These are phyloP conservation scores for Phengaris arion DNA, from an alignment of 2,888 invertebrate species.

Conservation along the genomic window DNA sequence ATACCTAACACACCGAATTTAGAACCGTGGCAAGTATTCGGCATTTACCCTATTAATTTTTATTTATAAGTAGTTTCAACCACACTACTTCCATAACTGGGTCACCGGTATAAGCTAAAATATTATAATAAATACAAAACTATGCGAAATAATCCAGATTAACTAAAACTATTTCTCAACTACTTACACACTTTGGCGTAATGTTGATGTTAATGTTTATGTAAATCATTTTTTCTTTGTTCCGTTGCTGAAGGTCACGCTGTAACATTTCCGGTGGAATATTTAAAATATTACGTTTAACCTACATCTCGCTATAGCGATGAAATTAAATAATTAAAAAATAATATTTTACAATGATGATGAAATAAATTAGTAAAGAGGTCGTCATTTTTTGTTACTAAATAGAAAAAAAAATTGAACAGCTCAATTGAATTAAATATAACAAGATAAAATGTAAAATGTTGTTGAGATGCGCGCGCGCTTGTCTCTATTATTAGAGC, in stretches of 20 bases:
- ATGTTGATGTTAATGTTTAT: constrained; percentile 7
- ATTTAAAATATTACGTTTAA: background rate
- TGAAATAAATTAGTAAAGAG: background rate
- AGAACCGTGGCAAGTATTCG: too few relatives aligned
- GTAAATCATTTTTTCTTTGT: background rate
- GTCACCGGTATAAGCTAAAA: background rate
- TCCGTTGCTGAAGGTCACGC: background rate
- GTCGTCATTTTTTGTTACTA: background rate
- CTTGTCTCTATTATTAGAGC: too few relatives aligned
- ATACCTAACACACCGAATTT: too few relatives aligned
- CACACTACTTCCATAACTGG: too few relatives aligned
- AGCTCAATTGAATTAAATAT: too few relatives aligned
- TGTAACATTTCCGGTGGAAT: background rate
- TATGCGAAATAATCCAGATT: background rate
- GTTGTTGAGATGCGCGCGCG: too few relatives aligned
- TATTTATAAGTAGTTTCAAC: too few relatives aligned
- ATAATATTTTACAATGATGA: background rate
- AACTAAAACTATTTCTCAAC: background rate
- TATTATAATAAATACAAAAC: background rate
- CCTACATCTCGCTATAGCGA: background rate
- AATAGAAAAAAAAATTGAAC: background rate
- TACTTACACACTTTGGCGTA: background rate
- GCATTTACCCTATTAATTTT: too few relatives aligned
- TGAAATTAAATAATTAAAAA: background rate
- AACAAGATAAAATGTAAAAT: too few relatives aligned